Percentiles rank a stretch among this genome's conserved stretches.
phyloP scores from a whole-genome alignment of 92 coral and sea anemone species.

The Porites divaricata region DNA sequence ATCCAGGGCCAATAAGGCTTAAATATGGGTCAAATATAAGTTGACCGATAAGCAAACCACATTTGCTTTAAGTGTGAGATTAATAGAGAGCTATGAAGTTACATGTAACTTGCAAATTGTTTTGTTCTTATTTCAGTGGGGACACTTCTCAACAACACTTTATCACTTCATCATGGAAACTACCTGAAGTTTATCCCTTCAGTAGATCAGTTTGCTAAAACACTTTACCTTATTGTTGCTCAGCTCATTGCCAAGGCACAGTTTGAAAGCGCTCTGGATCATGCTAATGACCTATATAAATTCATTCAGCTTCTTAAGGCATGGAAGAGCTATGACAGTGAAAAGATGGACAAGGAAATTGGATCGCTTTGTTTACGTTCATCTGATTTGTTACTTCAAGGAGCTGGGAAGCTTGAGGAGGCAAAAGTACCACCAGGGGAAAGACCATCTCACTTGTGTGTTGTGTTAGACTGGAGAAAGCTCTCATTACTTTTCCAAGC shows the following conservation, averaged over 20 bases:
- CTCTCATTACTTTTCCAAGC: constrained; percentile 61
- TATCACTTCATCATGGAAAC: constrained; percentile 61
- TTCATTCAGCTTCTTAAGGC: constrained; percentile 58
- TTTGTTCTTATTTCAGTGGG: constrained; percentile 49
- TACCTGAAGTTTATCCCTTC: constrained; percentile 60
- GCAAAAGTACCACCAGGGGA: constrained; percentile 6
- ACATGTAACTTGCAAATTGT: background rate
- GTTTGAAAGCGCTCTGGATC: constrained; percentile 64
- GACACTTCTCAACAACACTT: constrained; percentile 53
- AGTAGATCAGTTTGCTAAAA: constrained; percentile 75
- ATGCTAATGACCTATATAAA: constrained; percentile 61
- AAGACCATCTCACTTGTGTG: constrained; percentile 24
- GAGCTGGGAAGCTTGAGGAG: constrained; percentile 67
- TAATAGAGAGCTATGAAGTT: background rate
- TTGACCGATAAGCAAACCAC: no score
- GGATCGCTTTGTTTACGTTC: constrained; percentile 54
- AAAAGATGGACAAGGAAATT: constrained; percentile 54
- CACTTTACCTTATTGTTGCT: constrained; percentile 59
- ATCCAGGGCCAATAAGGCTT: no score
- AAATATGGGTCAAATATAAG: no score
- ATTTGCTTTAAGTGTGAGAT: no score
- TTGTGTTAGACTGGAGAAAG: constrained; percentile 63
- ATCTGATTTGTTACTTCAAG: constrained; percentile 73
- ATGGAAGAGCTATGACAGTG: constrained; percentile 49
- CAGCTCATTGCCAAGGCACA: constrained; percentile 59